phyloP scores from a whole-genome alignment of 2,888 invertebrate species.

The Oligia strigilis region DNA sequence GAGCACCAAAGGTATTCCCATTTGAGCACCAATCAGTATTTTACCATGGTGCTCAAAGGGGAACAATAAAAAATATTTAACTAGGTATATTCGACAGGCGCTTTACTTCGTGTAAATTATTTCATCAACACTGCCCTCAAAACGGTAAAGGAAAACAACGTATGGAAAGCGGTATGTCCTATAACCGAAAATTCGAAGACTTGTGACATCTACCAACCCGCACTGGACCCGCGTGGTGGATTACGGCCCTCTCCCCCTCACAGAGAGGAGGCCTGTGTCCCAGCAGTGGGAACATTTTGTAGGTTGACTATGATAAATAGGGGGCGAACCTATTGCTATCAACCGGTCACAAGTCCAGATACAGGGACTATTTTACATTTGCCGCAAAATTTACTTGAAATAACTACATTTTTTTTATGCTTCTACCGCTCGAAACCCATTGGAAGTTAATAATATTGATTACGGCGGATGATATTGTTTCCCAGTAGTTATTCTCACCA shows the following conservation, averaged over 20 bases:
- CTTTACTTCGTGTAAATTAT: neutral
- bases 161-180: neutral
- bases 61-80: too few relatives aligned
- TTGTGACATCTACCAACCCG: neutral
- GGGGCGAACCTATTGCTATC: neutral
- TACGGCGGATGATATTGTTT: neutral
- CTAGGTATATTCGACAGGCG: neutral
- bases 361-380: neutral
- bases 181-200: neutral
- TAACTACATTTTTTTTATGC: neutral
- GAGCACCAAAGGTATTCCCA: too few relatives aligned
- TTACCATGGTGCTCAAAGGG: too few relatives aligned
- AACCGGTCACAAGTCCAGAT: neutral
- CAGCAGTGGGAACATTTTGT: neutral
- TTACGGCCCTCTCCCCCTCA: neutral
- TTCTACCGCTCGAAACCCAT: neutral
- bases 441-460: neutral
- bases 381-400: neutral
- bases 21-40: too few relatives aligned
- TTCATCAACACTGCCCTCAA: neutral
- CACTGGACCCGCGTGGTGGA: neutral
- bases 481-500: constrained; percentile 3
- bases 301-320: neutral
- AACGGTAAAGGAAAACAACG: neutral
- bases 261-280: neutral